These are phyloP conservation scores for Cathartes aura DNA, from an alignment of 2,113 vertebrate genomes.

Conservation along the genomic window DNA sequence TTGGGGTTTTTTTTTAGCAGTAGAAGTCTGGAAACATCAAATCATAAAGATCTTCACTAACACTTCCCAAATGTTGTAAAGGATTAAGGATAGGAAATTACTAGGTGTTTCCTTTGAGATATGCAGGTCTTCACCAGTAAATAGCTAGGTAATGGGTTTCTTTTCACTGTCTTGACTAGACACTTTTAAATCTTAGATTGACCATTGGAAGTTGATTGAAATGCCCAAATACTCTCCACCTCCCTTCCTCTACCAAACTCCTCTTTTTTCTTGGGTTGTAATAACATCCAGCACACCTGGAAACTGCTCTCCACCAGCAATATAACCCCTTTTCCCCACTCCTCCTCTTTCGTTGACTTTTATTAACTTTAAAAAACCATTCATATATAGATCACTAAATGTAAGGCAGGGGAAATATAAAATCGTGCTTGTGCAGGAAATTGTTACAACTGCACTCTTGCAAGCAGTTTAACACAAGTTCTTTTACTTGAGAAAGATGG, in stretches of 20 bases:
- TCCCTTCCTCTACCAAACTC: neutral
- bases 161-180: neutral
- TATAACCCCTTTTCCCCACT: neutral
- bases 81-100: neutral
- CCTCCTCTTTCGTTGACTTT: neutral
- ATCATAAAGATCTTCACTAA: neutral
- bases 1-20: neutral
- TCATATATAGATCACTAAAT: neutral
- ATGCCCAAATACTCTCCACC: neutral
- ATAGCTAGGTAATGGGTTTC: neutral
- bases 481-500: neutral
- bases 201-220: neutral
- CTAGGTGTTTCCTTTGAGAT: neutral
- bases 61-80: neutral
- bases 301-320: neutral
- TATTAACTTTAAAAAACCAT: neutral
- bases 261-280: neutral
- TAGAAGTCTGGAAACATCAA: neutral
- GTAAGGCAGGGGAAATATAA: neutral
- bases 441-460: neutral
- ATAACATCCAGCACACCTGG: neutral
- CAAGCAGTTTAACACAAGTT: neutral
- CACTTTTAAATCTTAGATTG: neutral
- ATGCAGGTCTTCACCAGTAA: neutral
- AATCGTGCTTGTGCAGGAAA: neutral